phyloP scores from a whole-genome alignment of 2,797 vertebrate genomes.

The Pteropus rufus region DNA sequence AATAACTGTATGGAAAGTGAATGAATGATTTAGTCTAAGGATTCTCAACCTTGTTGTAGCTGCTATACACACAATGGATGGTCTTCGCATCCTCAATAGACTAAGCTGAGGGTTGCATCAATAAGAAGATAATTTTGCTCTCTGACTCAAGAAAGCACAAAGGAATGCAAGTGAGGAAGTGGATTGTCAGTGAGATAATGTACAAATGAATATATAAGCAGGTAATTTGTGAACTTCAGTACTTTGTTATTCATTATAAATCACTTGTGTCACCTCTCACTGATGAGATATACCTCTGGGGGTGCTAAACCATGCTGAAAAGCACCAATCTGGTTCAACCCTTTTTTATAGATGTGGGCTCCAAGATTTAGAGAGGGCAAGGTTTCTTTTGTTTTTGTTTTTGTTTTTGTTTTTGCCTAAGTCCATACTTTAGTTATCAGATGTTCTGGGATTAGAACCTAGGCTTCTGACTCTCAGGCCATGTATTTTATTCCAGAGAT shows the following conservation, averaged over 20 bases:
- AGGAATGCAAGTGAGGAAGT: background rate
- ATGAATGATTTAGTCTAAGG: background rate
- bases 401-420: background rate
- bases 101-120: background rate
- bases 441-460: background rate
- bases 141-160: background rate
- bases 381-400: background rate
- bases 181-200: background rate
- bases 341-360: background rate
- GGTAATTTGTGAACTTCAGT: background rate
- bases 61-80: background rate
- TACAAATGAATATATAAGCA: background rate
- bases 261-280: background rate
- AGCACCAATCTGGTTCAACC: background rate
- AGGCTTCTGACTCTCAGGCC: background rate
- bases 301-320: background rate
- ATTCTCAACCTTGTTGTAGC: background rate
- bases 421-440: background rate
- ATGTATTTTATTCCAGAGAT: constrained; percentile 9
- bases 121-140: background rate
- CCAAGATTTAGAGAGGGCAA: background rate
- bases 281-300: background rate
- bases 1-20: background rate
- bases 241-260: constrained; percentile 35
- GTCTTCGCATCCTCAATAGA: background rate